Base-by-base conservation (phyloP, 2,888 invertebrate species). In the Cantharis lateralis region DNA sequence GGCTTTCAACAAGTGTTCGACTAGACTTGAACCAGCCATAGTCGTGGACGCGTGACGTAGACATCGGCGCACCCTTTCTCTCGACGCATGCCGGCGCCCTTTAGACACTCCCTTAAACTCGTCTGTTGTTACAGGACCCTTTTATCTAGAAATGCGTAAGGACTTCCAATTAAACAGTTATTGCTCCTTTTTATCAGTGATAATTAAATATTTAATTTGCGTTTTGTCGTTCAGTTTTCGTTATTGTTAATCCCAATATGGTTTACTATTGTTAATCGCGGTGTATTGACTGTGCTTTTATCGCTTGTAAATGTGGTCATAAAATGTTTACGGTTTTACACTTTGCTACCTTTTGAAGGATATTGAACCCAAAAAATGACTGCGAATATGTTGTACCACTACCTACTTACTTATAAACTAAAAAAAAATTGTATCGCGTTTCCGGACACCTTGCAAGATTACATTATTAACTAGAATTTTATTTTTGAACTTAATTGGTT, bases 1-100 rank as follows among this genome's bases (percentile, higher is more conserved):
- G 69, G 48, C 74, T 71, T 62, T 82, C 82, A 83, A 82, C 82
- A 82, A 82, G 82, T 82, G 83, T 83, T 82, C 80, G 83, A 82
- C 82, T 82, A 82, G 82, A 83, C 83, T 76, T 76, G 80, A 76
- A 81, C 81, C 81, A 83, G 83, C 83, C 83, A 62, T 48, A 68
- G 62, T 71, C 70, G 32, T 74, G 77, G 77, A 77, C 74, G 64
- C 68, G 71, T 72, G 74, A 74, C 71, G 74, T 71, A 70, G 26
- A n/a, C 26, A 7, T n/a, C 74, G 80, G 74, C 81, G 77, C 80
- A 78, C 76, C 76, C 75, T 78, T 66, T 68, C 74, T 69, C 48
- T 69, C 70, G 73, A 70, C 70, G 72, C 71, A 70, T 20, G 48
- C 62, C 66, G 72, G 32, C 72, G 62, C 62, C 70, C 68, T 28